These are phyloP conservation scores for Thalpophila matura DNA, from an alignment of 2,888 invertebrate species.

Conservation along the genomic window DNA sequence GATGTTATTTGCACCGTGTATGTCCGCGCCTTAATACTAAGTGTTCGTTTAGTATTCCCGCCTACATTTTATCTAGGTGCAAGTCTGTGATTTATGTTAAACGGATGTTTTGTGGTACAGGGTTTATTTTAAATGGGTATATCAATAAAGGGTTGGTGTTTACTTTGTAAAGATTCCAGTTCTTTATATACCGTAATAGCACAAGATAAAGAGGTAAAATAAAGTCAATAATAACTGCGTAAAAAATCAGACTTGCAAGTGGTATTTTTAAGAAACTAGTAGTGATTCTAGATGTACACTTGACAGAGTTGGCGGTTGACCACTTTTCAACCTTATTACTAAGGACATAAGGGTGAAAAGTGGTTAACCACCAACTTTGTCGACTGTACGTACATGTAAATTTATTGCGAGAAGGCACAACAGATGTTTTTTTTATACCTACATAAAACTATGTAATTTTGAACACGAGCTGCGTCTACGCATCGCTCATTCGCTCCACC, in stretches of 20 bases:
- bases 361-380: too few species aligned
- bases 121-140: conserved; percentile 63
- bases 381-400: too few species aligned
- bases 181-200: conserved; percentile 5
- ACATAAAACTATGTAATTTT: too few species aligned
- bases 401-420: too few species aligned
- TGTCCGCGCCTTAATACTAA: background rate
- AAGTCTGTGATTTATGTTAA: conserved; percentile 76
- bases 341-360: too few species aligned
- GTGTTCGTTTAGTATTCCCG: conserved; percentile 14
- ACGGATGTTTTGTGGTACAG: conserved; percentile 62
- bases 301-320: too few species aligned
- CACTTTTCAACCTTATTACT: too few species aligned
- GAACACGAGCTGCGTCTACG: background rate
- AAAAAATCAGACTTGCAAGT: too few species aligned
- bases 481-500: background rate
- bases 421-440: too few species aligned
- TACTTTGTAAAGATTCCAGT: conserved; percentile 34
- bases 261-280: too few species aligned
- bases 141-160: conserved; percentile 40
- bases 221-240: background rate
- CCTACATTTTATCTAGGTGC: conserved; percentile 55
- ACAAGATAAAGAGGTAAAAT: conserved; percentile 16
- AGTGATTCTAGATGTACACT: too few species aligned
- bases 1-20: background rate